phyloP scores from a whole-genome alignment of 2,797 vertebrate species.

The Gadopsis bispinosus region DNA sequence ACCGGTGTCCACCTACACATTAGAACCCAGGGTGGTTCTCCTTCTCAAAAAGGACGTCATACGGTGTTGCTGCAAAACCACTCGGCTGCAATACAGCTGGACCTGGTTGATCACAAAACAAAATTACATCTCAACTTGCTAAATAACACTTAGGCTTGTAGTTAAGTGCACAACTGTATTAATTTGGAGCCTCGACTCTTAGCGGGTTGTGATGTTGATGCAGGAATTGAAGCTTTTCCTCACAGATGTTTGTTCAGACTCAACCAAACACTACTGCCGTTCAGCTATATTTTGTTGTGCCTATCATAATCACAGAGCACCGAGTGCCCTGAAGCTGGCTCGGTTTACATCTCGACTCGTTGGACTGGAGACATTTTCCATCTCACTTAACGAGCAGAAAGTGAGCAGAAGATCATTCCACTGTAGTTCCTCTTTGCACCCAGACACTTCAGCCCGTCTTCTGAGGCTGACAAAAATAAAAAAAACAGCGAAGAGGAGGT shows the following conservation, averaged over 20 bases:
- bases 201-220: too few species aligned
- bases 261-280: background rate
- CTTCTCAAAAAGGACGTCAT: background rate
- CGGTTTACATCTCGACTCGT: background rate
- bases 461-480: background rate
- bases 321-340: background rate
- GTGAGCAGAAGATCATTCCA: background rate
- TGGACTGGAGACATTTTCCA: background rate
- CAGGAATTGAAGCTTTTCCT: background rate
- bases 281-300: background rate
- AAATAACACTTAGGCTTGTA: background rate
- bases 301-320: background rate
- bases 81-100: background rate
- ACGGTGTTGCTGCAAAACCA: background rate
- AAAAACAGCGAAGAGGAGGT: constrained; percentile 1
- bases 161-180: background rate
- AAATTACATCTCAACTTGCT: background rate
- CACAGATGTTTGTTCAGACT: background rate
- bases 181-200: background rate
- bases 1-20: too few species aligned
- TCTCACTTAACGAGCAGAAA: constrained; percentile 18
- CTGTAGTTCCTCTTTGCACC: background rate
- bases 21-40: background rate
- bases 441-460: constrained; percentile 3
- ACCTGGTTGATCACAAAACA: background rate